Evolutionary conservation across 2,113 vertebrate species (phyloP).

Genomic region (Sialia sialis): DNA sequence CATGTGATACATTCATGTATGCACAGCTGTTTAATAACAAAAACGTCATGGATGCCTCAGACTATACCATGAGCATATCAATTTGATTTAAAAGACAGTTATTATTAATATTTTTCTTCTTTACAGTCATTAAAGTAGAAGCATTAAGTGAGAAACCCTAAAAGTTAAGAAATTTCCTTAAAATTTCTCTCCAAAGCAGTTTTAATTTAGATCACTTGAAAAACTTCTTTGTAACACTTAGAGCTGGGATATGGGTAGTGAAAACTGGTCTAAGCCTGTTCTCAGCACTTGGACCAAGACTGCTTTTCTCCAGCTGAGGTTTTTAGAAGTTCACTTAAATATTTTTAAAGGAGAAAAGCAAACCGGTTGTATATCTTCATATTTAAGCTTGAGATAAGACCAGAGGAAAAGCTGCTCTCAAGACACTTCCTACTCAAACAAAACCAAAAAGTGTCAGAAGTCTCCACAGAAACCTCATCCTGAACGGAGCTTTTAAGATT

Average conservation of each 20-base stretch:
- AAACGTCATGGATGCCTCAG: not conserved
- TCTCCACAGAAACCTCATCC: conserved; percentile 12
- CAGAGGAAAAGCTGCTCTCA: conserved; percentile 40
- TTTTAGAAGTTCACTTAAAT: not conserved
- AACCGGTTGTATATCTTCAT: not conserved
- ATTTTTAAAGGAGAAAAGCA: conserved; percentile 2
- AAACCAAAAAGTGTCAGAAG: not conserved
- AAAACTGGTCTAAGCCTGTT: not conserved
- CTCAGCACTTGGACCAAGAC: not conserved
- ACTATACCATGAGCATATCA: not conserved
- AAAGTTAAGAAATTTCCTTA: not conserved
- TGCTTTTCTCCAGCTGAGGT: not conserved
- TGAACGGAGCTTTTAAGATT: not conserved
- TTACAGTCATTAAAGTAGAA: not conserved
- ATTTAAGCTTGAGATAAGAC: conserved; percentile 20
- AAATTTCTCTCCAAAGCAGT: not conserved
- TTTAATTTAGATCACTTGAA: not conserved
- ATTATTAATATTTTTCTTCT: not conserved
- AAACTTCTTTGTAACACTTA: not conserved
- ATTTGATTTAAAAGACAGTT: not conserved
- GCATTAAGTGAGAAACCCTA: not conserved
- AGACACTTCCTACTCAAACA: conserved; percentile 15
- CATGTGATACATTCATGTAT: not conserved
- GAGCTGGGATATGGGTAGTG: not conserved
- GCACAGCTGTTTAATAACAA: not conserved